Evolutionary conservation across 2,797 vertebrate genomes (phyloP).

Genomic region (Hybognathus amarus): DNA sequence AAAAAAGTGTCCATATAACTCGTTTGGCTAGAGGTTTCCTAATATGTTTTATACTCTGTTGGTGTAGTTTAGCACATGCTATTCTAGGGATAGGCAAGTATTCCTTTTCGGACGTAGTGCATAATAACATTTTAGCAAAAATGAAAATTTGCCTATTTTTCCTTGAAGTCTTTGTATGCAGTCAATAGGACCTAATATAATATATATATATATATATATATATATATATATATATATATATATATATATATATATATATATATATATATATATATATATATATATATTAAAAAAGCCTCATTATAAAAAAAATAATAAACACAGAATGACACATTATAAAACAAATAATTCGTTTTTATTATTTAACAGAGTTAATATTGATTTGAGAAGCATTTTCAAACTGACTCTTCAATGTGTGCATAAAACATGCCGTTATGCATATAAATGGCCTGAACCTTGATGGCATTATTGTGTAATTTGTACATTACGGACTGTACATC

Average conservation of each 20-base stretch:
- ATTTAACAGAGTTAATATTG: conserved; percentile 8
- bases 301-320: background rate
- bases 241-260: too few relatives aligned
- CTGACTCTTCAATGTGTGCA: conserved; percentile 9
- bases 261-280: too few relatives aligned
- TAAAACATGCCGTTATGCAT: conserved; percentile 27
- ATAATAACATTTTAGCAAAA: background rate
- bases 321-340: background rate
- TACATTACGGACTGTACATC: background rate
- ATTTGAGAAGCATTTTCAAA: conserved; percentile 23
- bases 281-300: too few relatives aligned
- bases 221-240: too few relatives aligned
- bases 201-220: too few relatives aligned
- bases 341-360: conserved; percentile 9
- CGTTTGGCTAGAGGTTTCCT: background rate
- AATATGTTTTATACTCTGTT: background rate
- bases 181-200: background rate
- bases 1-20: background rate
- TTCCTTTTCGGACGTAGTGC: background rate
- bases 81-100: background rate
- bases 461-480: background rate
- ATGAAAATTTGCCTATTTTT: background rate
- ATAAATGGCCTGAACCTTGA: conserved; percentile 11
- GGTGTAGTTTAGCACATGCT: background rate
- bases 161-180: background rate